phyloP scores from a whole-genome alignment of 2,888 invertebrate genomes.

The Melanophora roralis region DNA sequence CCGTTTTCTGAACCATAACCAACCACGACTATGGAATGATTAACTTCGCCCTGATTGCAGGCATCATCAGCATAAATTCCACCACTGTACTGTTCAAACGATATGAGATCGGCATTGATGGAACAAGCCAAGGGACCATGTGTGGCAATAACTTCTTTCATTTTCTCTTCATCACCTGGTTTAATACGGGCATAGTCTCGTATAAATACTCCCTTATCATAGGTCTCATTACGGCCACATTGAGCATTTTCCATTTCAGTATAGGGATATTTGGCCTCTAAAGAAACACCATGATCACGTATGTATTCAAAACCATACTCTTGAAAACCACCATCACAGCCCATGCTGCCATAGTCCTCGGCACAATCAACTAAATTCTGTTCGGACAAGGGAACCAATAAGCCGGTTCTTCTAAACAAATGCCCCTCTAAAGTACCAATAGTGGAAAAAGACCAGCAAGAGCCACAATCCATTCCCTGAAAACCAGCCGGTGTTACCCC shows the following conservation, averaged over 20 bases:
- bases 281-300: slow-evolving; percentile 72
- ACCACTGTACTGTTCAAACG: slow-evolving; percentile 73
- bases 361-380: slow-evolving; percentile 77
- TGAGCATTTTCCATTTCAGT: slow-evolving; percentile 69
- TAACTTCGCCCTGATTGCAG: slow-evolving; percentile 73
- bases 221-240: slow-evolving; percentile 72
- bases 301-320: slow-evolving; percentile 76
- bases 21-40: slow-evolving; percentile 74
- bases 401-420: slow-evolving; percentile 73
- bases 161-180: slow-evolving; percentile 74
- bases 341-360: slow-evolving; percentile 72
- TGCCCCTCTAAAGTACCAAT: slow-evolving; percentile 74
- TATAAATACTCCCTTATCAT: slow-evolving; percentile 67
- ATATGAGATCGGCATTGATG: slow-evolving; percentile 70
- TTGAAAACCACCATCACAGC: slow-evolving; percentile 76
- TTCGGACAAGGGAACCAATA: slow-evolving; percentile 73
- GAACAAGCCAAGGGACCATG: slow-evolving; percentile 74
- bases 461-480: slow-evolving; percentile 72
- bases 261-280: slow-evolving; percentile 74
- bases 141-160: slow-evolving; percentile 75
- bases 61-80: slow-evolving; percentile 74
- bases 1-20: slow-evolving; percentile 75
- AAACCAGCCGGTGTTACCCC: slow-evolving; percentile 74
- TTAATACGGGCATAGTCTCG: slow-evolving; percentile 74
- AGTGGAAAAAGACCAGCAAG: slow-evolving; percentile 75